Evolutionary conservation across 2,888 invertebrate genomes (phyloP), one percentile per base, ranked within the genome.

Genomic region (Drosophila suboccidentalis): DNA sequence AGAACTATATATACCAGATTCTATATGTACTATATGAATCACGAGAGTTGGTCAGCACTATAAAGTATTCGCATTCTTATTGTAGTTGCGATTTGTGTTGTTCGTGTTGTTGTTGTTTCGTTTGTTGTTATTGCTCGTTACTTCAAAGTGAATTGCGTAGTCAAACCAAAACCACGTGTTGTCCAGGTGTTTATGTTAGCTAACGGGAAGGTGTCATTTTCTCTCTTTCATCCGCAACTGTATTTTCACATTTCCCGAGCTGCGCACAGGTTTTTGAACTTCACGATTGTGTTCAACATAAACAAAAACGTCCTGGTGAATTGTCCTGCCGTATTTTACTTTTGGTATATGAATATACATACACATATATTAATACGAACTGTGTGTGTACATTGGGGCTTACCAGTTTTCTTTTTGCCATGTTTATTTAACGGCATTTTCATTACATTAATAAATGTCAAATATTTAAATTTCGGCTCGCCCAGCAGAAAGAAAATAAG

Each of bases 381-480:
- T 34, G 9, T 47, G 39, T 44, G 39, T 75, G 71, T 66, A 57
- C 59, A 32, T 36, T 59, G 63, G 34, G 61, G 58, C 74, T 86
- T 78, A 86, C 75, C 80, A 83, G 82, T 74, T 74, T 71, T 71
- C 44, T 73, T 74, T 26, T 44, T 62, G 77, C 70, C 79, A 79
- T 87, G 82, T 83, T 83, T 83, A 87, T 79, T 81, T 84, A 82
- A 84, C 71, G 71, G 70, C 71, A 71, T 82, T 87, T 82, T 87
- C 85, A 83, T 87, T 84, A 87, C 87, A 80, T 87, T 84, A 83
- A 83, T 87, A 83, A 84, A 87, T 87, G 85, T 80, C 85, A 83
- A 83, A 87, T 87, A 83, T 83, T 83, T 84, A 83, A 87, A 83
- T 87, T 83, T 80, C 71, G 64, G 47, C 75, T 75, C 72, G 67